Percentiles rank a stretch among this genome's conserved stretches.
Conservation (phyloP, 2,113 vertebrate species). For the Trochalopteron elliotii region DNA sequence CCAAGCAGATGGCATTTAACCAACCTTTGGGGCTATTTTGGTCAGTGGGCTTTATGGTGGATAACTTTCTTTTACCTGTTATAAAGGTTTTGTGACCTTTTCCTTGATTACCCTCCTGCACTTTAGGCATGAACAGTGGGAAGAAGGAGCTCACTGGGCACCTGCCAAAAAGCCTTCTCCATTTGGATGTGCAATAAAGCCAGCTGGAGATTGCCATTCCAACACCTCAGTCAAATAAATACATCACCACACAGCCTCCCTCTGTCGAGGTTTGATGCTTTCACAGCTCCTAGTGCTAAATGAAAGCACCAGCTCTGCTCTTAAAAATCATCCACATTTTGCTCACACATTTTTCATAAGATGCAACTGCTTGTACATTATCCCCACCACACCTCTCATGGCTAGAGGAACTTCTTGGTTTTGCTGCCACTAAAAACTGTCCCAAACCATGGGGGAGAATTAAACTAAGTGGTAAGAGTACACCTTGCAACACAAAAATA, state of each 20-base stretch:
- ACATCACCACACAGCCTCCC: neutral
- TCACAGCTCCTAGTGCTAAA: neutral
- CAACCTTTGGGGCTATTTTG: constrained; percentile 1
- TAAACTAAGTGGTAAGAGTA: neutral
- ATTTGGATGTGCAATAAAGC: neutral
- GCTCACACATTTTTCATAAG: neutral
- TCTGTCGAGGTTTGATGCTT: neutral
- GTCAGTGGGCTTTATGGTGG: neutral
- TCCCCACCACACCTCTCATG: neutral
- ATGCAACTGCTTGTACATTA: neutral
- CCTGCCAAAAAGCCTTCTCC: neutral
- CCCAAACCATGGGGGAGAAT: neutral
- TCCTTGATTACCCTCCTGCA: neutral
- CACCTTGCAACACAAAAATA: neutral
- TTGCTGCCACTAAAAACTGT: neutral
- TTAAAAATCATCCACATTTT: neutral
- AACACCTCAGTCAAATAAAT: neutral
- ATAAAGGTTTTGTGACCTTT: neutral
- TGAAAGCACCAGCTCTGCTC: neutral
- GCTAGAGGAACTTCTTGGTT: neutral
- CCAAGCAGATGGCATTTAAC: neutral
- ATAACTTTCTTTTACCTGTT: neutral
- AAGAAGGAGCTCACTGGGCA: neutral
- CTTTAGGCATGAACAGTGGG: neutral
- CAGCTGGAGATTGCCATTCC: neutral